Evolutionary conservation across 1,140 invertebrate genomes (phyloP), one percentile per base, ranked within the genome.

Genomic region (Cardiocondyla obscurior): DNA sequence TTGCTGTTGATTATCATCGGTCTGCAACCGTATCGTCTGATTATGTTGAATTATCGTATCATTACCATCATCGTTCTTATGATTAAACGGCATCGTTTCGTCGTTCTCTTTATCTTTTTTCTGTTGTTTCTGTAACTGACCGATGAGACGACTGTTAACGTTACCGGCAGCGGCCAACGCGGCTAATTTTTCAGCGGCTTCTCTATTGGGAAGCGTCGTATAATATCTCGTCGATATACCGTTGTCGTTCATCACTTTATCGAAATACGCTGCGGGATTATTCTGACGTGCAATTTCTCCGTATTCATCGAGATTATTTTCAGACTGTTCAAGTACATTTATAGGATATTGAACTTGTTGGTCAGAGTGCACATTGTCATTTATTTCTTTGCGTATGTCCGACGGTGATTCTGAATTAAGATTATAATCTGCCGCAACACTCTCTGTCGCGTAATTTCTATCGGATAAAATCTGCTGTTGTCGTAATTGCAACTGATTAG

Each of bases 131-230:
- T 87, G 84, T 4, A 93, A 51, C 46, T 92, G 89, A 0, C 81
- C 89, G 12, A 93, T 92, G 33, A 93, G 76, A 25, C 92, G 90
- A 65, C 93, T 94, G 51, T 93, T 94, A 2, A 94, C 90, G 57
- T 94, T 94, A n/a, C 94, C 94, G 19, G 94, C 94, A 16, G 94
- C 93, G 72, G 95, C 95, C 3, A 95, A 83, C 0, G 93, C 92
- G 2, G 95, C 94, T 33, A 95, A 89, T 67, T 94, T 93, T 67
- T 95, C 95, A 3, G 95, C 95, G 0, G 94, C 92, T 57, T 95
- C 93, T 69, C 93, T 92, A 82, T 93, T 95, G 0, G 95, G 94
- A 25, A 95, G 86, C 0, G 93, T 94, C 8, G 94, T 93, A 74
- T 95, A 95, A 42, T 92, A 94, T 70, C 92, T 90, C 14, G 85